Conservation (phyloP, 2,888 invertebrate species). For the Habrosyne pyritoides region DNA sequence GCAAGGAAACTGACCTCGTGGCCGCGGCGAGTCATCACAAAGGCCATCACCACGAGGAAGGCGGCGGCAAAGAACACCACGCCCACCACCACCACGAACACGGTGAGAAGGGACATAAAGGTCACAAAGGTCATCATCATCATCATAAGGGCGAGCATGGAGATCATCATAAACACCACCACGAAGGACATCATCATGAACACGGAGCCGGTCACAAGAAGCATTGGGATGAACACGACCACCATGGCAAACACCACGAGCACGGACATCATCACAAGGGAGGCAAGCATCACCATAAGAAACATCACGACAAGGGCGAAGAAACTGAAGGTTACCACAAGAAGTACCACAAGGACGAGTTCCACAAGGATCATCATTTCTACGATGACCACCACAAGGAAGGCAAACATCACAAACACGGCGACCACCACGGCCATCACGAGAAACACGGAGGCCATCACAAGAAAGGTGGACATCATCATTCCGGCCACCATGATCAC, state of each 20-base stretch:
- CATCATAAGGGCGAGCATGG: conserved; percentile 91
- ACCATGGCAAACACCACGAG: conserved; percentile 90
- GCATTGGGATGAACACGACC: conserved; percentile 89
- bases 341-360: conserved; percentile 94
- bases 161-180: conserved; percentile 89
- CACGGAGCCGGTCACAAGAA: conserved; percentile 92
- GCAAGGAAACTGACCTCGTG: conserved; percentile 69
- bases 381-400: conserved; percentile 94
- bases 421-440: conserved; percentile 90
- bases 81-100: conserved; percentile 87
- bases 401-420: conserved; percentile 92
- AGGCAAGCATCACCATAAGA: conserved; percentile 90
- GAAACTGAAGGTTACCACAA: conserved; percentile 93
- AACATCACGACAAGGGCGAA: conserved; percentile 93
- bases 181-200: conserved; percentile 89
- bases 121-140: conserved; percentile 89
- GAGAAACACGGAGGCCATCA: conserved; percentile 90
- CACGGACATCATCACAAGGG: conserved; percentile 91
- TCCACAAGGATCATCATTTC: conserved; percentile 93
- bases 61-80: conserved; percentile 88
- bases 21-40: conserved; percentile 78
- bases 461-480: conserved; percentile 91
- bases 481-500: conserved; percentile 89
- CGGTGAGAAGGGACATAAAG: conserved; percentile 90
- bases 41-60: conserved; percentile 84